Evolutionary conservation across 2,113 vertebrate species (phyloP).

Genomic region (Trichechus manatus): DNA sequence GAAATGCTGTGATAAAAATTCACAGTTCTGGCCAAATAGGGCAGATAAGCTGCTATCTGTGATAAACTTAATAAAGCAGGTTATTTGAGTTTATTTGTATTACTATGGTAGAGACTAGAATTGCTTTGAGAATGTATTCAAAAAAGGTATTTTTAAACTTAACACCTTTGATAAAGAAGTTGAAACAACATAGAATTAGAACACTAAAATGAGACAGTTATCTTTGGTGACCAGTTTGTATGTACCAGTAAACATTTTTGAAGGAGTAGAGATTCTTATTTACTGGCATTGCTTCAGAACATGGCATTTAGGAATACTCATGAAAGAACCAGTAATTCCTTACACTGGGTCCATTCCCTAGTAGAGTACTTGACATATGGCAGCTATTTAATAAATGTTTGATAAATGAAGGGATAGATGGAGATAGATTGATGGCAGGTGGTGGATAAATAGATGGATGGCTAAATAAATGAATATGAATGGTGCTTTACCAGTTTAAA

Average conservation of each 20-base stretch:
- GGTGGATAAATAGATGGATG: background rate
- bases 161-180: conserved; percentile 27
- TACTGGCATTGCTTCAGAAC: conserved; percentile 43
- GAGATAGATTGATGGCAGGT: background rate
- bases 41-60: background rate
- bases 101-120: background rate
- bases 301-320: background rate
- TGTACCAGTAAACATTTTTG: conserved; percentile 9
- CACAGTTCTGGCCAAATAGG: conserved; percentile 31
- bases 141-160: background rate
- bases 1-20: conserved; percentile 43
- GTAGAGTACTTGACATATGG: background rate
- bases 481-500: conserved; percentile 18
- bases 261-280: conserved; percentile 37
- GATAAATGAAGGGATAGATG: conserved; percentile 14
- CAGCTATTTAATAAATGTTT: conserved; percentile 30
- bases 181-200: conserved; percentile 57
- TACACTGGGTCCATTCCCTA: background rate
- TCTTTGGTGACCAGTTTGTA: background rate
- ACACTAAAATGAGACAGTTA: conserved; percentile 47
- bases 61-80: conserved; percentile 43
- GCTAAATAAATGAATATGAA: conserved; percentile 10
- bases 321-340: conserved; percentile 37
- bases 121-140: background rate
- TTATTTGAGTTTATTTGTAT: conserved; percentile 39